Conservation (phyloP, 2,113 vertebrate genomes). For the Saguinus midas region DNA sequence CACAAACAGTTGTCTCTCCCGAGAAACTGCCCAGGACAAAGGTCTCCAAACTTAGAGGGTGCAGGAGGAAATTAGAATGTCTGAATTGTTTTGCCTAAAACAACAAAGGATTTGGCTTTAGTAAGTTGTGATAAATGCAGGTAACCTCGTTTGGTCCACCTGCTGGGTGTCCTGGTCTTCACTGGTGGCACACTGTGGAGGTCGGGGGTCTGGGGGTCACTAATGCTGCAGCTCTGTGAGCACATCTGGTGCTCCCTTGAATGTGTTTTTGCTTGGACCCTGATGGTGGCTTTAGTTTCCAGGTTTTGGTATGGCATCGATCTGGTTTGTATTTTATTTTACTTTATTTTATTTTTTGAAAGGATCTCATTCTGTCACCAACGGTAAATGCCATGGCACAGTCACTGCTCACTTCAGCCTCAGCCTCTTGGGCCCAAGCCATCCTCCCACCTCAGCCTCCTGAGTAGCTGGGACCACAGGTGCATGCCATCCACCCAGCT, state of each 20-base stretch:
- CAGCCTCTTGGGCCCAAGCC: too few relatives aligned
- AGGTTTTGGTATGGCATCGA: accelerated
- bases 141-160: not conserved
- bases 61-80: not conserved
- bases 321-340: not conserved
- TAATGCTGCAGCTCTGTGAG: accelerated
- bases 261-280: accelerated
- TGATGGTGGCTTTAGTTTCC: accelerated
- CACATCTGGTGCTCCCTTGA: accelerated
- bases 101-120: not conserved
- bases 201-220: accelerated
- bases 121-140: not conserved
- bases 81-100: not conserved
- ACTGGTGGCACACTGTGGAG: accelerated
- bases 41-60: not conserved
- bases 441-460: too few relatives aligned
- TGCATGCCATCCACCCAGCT: too few relatives aligned
- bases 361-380: too few relatives aligned
- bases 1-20: accelerated
- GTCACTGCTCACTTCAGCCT: too few relatives aligned
- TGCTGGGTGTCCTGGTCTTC: not conserved
- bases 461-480: too few relatives aligned
- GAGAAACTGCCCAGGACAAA: accelerated
- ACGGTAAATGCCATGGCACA: too few relatives aligned
- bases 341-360: too few relatives aligned